phyloP scores from a whole-genome alignment of 2,113 vertebrate genomes.

The Epinephelus lanceolatus region DNA sequence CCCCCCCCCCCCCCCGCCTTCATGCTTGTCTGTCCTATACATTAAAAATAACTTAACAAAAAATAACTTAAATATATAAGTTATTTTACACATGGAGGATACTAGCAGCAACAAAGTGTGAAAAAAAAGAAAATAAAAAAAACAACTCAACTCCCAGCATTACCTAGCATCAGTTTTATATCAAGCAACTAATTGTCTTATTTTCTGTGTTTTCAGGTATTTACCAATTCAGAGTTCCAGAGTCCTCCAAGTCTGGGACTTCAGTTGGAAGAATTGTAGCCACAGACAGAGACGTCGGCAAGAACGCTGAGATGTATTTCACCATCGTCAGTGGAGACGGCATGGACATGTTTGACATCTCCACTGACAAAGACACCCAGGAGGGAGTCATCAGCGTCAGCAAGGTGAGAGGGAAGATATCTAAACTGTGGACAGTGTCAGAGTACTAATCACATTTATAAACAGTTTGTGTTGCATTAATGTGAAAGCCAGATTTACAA shows the following conservation, averaged over 20 bases:
- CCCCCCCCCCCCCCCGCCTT: no score
- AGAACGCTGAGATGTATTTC: constrained; percentile 92
- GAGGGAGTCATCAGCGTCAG: constrained; percentile 92
- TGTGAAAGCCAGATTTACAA: neutral
- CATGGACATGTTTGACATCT: constrained; percentile 90
- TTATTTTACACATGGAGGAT: neutral
- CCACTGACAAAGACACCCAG: constrained; percentile 91
- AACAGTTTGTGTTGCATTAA: neutral
- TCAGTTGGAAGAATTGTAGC: constrained; percentile 90
- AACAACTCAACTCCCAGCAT: neutral
- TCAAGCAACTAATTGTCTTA: neutral
- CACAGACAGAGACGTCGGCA: constrained; percentile 89
- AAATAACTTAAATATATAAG: neutral
- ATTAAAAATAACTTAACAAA: no score
- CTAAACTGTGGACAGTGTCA: neutral
- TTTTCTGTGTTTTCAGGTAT: constrained; percentile 82
- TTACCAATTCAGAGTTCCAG: constrained; percentile 90
- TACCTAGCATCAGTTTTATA: no score
- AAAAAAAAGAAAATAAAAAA: no score
- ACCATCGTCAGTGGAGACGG: constrained; percentile 92
- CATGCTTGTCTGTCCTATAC: no score
- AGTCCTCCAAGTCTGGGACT: constrained; percentile 84
- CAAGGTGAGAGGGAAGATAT: constrained; percentile 82
- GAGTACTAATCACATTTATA: neutral
- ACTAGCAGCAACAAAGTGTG: neutral